These are phyloP conservation scores for Galaxea fascicularis DNA, from an alignment of 92 coral and sea anemone genomes.

Conservation along the genomic window DNA sequence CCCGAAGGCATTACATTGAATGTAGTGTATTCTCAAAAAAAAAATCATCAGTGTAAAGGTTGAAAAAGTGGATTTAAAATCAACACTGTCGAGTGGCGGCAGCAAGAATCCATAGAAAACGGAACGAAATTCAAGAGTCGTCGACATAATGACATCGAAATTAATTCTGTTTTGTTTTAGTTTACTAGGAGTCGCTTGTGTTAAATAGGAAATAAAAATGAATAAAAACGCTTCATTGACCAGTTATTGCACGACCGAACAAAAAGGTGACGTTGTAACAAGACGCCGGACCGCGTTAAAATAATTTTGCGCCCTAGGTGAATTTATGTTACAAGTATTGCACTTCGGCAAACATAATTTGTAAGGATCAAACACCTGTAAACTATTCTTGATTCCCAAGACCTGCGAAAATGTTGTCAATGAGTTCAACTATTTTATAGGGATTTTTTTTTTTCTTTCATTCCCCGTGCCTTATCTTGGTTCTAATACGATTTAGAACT, in stretches of 20 bases:
- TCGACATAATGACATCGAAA: not conserved
- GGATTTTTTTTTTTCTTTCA: too few species aligned
- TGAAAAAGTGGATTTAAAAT: not conserved
- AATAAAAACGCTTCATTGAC: not conserved
- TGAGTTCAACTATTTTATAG: too few species aligned
- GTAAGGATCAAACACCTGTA: not conserved
- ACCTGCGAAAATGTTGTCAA: too few species aligned
- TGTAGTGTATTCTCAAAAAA: conserved; percentile 9
- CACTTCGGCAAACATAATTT: not conserved
- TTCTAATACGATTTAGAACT: too few species aligned
- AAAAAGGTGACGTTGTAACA: not conserved
- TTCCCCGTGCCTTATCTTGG: too few species aligned
- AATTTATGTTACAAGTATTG: not conserved
- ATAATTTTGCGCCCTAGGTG: not conserved
- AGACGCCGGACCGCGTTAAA: not conserved
- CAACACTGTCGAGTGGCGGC: conserved; percentile 13
- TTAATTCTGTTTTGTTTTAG: conserved; percentile 7
- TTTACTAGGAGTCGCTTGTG: not conserved
- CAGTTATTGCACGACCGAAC: not conserved
- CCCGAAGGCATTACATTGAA: not conserved
- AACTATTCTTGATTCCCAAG: too few species aligned
- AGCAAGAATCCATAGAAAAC: not conserved
- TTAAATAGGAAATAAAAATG: not conserved
- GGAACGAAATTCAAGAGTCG: not conserved
- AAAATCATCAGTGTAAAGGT: not conserved